phyloP scores from a whole-genome alignment of 2,888 invertebrate genomes.

The Thereva nobilitata region DNA sequence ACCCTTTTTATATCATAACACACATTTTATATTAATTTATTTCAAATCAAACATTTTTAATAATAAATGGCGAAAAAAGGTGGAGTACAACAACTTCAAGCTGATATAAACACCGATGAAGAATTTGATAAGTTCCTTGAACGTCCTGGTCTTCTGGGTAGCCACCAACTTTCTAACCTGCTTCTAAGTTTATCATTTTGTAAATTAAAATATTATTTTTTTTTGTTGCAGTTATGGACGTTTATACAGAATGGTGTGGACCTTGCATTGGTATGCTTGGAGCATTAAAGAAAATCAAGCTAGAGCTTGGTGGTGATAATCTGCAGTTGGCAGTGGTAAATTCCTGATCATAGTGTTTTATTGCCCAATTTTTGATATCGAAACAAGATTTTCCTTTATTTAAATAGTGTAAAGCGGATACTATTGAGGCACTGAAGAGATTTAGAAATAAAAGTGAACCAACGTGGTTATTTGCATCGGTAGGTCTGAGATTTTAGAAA shows the following conservation, averaged over 20 bases:
- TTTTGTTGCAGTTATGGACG: slow-evolving; percentile 70
- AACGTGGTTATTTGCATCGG: slow-evolving; percentile 85
- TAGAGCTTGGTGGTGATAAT: slow-evolving; percentile 82
- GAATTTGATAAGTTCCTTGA: slow-evolving; percentile 81
- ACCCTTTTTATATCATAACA: no score
- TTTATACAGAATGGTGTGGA: slow-evolving; percentile 93
- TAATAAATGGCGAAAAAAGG: slow-evolving; percentile 72
- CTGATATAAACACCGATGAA: slow-evolving; percentile 80
- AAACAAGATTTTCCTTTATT: not conserved
- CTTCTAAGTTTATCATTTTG: slow-evolving; percentile 45
- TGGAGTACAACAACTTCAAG: slow-evolving; percentile 75
- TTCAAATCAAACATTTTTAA: no score
- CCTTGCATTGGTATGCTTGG: slow-evolving; percentile 85
- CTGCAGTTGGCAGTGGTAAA: slow-evolving; percentile 71
- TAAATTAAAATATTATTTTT: slow-evolving; percentile 16
- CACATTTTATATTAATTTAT: no score
- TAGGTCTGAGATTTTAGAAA: slow-evolving; percentile 57
- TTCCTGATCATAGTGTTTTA: not conserved
- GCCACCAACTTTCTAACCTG: no score
- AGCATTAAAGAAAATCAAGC: slow-evolving; percentile 81
- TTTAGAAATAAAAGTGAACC: slow-evolving; percentile 86
- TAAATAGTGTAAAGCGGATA: slow-evolving; percentile 67
- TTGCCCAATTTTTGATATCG: not conserved
- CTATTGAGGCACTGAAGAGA: slow-evolving; percentile 71
- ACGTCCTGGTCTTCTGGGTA: slow-evolving; percentile 77